Percentiles rank a stretch among this genome's conserved stretches.
These are phyloP conservation scores for Platanista minor DNA, from an alignment of 2,113 vertebrate species.

Conservation along the genomic window DNA sequence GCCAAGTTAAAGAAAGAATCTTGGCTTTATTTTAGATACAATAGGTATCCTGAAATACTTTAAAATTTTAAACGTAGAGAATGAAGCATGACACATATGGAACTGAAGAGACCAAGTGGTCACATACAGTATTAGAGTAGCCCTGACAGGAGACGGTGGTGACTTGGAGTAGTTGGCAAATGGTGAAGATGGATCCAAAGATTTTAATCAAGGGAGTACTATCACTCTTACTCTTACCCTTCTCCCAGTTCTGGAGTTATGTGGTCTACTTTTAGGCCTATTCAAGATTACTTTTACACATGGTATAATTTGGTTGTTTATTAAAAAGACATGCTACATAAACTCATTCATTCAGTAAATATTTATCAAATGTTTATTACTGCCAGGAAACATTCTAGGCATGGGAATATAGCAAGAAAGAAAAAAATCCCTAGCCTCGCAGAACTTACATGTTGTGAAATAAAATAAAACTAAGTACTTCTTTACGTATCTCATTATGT, in stretches of 20 bases:
- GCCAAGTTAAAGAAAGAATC: not conserved
- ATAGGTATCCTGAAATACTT: not conserved
- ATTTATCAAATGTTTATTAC: not conserved
- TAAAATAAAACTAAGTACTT: not conserved
- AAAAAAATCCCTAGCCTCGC: not conserved
- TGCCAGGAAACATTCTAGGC: not conserved
- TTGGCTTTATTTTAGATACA: not conserved
- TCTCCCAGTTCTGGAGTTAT: not conserved
- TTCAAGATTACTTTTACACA: not conserved
- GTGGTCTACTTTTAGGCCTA: not conserved
- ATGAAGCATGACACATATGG: not conserved
- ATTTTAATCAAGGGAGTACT: not conserved
- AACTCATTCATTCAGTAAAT: not conserved
- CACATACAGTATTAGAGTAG: not conserved
- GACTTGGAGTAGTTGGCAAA: not conserved
- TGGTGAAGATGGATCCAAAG: not conserved
- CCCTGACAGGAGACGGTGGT: not conserved
- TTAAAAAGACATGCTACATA: not conserved
- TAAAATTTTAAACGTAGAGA: not conserved
- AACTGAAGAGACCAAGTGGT: not conserved
- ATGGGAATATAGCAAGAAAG: not conserved
- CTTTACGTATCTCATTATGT: not conserved
- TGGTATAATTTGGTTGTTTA: not conserved
- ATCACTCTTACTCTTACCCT: not conserved
- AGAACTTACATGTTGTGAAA: not conserved